Conservation (phyloP, 2,113 vertebrate genomes). For the Calyptomena viridis region DNA sequence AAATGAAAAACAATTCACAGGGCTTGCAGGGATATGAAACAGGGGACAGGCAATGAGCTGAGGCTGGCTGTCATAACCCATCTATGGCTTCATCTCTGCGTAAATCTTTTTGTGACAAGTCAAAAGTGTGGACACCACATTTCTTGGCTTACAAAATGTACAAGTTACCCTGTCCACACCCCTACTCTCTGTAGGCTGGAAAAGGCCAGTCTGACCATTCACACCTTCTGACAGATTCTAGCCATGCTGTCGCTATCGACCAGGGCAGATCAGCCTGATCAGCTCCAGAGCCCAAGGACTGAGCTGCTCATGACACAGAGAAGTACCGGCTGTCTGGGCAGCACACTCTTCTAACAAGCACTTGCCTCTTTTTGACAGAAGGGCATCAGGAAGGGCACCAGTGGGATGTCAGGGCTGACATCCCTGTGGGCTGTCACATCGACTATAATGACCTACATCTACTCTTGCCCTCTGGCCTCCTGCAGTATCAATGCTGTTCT, state of each 20-base stretch:
- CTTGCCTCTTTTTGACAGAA: not conserved
- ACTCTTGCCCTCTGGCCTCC: not conserved
- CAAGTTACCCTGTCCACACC: not conserved
- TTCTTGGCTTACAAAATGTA: not conserved
- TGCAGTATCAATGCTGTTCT: not conserved
- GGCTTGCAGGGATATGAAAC: not conserved
- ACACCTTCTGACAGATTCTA: not conserved
- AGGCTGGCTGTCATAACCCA: not conserved
- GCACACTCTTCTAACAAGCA: not conserved
- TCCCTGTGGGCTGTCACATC: conserved; percentile 19
- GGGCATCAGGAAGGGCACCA: not conserved
- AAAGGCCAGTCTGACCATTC: not conserved
- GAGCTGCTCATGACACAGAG: not conserved
- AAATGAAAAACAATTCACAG: not conserved
- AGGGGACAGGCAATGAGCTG: not conserved
- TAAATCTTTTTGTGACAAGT: not conserved
- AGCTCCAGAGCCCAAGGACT: not conserved
- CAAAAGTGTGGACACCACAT: not conserved
- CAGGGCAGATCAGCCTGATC: not conserved
- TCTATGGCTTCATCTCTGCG: not conserved
- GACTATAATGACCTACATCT: conserved; percentile 39
- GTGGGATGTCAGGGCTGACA: not conserved
- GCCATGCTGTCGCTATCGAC: not conserved
- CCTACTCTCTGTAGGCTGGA: not conserved
- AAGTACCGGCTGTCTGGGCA: not conserved